Percentiles rank a stretch among this genome's conserved stretches.
These are phyloP conservation scores for Cololabis saira DNA, from an alignment of 2,113 vertebrate species.

Conservation along the genomic window DNA sequence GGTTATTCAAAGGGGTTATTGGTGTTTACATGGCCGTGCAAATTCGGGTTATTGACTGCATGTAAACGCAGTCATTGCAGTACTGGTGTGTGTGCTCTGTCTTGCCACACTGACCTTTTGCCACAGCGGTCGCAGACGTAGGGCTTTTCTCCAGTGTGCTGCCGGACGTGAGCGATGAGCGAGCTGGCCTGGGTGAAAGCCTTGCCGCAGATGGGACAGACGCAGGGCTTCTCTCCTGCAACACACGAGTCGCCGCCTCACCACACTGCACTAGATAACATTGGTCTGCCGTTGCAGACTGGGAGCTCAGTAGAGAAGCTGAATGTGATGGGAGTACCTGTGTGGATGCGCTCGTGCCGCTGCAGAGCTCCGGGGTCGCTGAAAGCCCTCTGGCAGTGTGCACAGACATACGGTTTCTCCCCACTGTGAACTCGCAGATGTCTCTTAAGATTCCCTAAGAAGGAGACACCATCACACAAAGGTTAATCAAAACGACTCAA, in stretches of 20 bases:
- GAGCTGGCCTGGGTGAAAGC: slow-evolving; percentile 98
- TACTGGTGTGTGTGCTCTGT: background rate
- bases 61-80: no score
- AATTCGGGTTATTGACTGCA: no score
- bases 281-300: background rate
- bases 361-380: slow-evolving; percentile 94
- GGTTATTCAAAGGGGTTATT: no score
- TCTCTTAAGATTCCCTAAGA: slow-evolving; percentile 93
- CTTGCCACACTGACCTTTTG: slow-evolving; percentile 86
- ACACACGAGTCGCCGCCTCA: slow-evolving; percentile 17
- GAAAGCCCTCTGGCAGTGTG: slow-evolving; percentile 94
- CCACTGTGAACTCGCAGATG: slow-evolving; percentile 97
- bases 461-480: background rate
- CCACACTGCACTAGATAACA: background rate
- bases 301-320: background rate
- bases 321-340: slow-evolving; percentile 78
- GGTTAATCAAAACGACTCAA: slow-evolving; percentile 1
- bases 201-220: slow-evolving; percentile 94
- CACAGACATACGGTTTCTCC: slow-evolving; percentile 93
- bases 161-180: slow-evolving; percentile 95
- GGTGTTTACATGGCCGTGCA: no score
- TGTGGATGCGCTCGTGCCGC: slow-evolving; percentile 96
- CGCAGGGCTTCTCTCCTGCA: slow-evolving; percentile 96
- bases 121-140: slow-evolving; percentile 98
- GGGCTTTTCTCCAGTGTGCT: slow-evolving; percentile 98